A percentile compares a stretch with the other conserved stretches of the same genome.
These are phyloP conservation scores for Plodia interpunctella DNA, from an alignment of 1,140 invertebrate species.

Conservation along the genomic window DNA sequence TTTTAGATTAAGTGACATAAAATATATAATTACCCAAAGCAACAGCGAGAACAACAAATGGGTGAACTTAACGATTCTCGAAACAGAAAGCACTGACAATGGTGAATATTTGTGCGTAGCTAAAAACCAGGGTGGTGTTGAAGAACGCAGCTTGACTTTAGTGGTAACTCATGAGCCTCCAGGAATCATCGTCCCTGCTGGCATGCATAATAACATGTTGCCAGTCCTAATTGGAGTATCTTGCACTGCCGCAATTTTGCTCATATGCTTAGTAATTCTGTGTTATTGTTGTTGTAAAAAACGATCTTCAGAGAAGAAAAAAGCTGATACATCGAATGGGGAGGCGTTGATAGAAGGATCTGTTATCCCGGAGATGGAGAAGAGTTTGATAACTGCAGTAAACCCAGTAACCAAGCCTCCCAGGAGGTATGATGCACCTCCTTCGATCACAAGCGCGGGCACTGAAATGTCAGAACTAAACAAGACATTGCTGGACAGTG, in stretches of 20 bases:
- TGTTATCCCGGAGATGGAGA: constrained; percentile 85
- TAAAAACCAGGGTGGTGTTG: constrained; percentile 89
- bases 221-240: constrained; percentile 76
- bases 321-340: constrained; percentile 79
- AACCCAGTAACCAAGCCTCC: constrained; percentile 90
- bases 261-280: constrained; percentile 80
- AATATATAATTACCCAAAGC: constrained; percentile 50
- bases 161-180: constrained; percentile 72
- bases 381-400: constrained; percentile 87
- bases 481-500: constrained; percentile 84
- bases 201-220: constrained; percentile 69
- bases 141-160: constrained; percentile 85
- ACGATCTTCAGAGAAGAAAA: constrained; percentile 73
- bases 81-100: constrained; percentile 84
- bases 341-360: constrained; percentile 79
- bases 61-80: constrained; percentile 87
- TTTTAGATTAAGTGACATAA: constrained; percentile 74
- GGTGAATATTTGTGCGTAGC: constrained; percentile 94
- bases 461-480: constrained; percentile 89
- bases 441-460: constrained; percentile 81
- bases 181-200: constrained; percentile 63
- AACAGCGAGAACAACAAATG: constrained; percentile 76
- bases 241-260: constrained; percentile 76
- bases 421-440: constrained; percentile 82
- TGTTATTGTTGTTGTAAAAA: constrained; percentile 83